Percentiles rank a stretch among this genome's conserved stretches.
These are phyloP conservation scores for Tachina grossa DNA, from an alignment of 2,888 invertebrate species.

Conservation along the genomic window DNA sequence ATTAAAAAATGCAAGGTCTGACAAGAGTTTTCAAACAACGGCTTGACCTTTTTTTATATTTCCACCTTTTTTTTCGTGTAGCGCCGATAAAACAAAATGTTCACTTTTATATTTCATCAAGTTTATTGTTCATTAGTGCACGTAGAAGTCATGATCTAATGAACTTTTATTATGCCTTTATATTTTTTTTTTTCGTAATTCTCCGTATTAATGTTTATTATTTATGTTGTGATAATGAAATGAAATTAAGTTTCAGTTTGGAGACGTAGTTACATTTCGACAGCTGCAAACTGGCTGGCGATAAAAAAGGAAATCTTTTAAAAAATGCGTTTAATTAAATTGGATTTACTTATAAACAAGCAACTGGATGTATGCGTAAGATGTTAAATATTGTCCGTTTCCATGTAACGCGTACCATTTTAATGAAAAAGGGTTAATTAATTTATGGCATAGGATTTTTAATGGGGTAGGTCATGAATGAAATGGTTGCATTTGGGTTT, in stretches of 20 bases:
- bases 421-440: constrained; percentile 9
- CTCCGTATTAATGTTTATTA: not conserved
- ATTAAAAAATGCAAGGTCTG: too few species aligned
- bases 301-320: constrained; percentile 3
- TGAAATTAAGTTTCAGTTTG: constrained; percentile 4
- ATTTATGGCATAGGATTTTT: not conserved
- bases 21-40: not conserved
- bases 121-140: constrained; percentile 54
- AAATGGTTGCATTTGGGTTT: too few species aligned
- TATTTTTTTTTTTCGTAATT: constrained; percentile 9
- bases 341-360: not conserved
- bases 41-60: too few species aligned
- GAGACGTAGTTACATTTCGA: not conserved
- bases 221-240: constrained; percentile 53
- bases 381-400: not conserved
- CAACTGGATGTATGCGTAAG: not conserved
- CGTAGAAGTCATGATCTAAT: constrained; percentile 59
- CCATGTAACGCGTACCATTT: not conserved
- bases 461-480: constrained; percentile 8
- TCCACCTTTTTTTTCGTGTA: not conserved
- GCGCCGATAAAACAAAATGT: not conserved
- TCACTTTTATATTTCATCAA: constrained; percentile 39
- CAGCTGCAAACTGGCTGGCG: constrained; percentile 41
- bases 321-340: constrained; percentile 39
- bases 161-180: constrained; percentile 61